Conservation (phyloP, 30 jellyfish, hydroid and myxozoan genomes). For the Mastigias papua region DNA sequence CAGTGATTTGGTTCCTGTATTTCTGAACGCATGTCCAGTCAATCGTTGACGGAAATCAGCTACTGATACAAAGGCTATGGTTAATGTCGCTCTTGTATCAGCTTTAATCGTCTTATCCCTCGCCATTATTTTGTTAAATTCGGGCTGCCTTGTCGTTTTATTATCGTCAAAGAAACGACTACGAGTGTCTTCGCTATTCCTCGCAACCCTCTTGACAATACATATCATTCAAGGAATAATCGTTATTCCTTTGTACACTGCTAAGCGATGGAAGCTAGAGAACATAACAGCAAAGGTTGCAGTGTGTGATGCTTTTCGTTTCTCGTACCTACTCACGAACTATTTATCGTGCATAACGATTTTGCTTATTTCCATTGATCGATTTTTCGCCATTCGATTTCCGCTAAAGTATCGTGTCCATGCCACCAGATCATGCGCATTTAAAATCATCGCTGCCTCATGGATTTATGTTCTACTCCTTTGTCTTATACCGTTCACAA, state of each 20-base stretch:
- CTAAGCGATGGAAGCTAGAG: conserved; percentile 54
- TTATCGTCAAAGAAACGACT: neutral
- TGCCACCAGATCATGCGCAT: conserved; percentile 57
- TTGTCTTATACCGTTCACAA: conserved; percentile 81
- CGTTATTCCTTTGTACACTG: conserved; percentile 89
- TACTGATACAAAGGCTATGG: neutral
- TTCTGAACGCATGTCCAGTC: neutral
- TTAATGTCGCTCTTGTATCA: conserved; percentile 34
- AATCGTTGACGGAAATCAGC: neutral
- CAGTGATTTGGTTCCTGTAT: neutral
- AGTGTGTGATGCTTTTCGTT: conserved; percentile 78
- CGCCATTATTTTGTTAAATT: conserved; percentile 34
- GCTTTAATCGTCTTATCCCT: conserved; percentile 33
- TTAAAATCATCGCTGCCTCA: conserved; percentile 26
- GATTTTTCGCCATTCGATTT: conserved; percentile 80
- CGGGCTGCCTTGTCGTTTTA: conserved; percentile 48
- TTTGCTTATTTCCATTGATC: conserved; percentile 73
- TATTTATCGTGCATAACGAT: conserved; percentile 83
- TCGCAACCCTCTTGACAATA: conserved; percentile 71
- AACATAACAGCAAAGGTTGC: neutral
- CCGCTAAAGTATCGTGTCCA: conserved; percentile 66
- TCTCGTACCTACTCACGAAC: conserved; percentile 86
- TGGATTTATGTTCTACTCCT: conserved; percentile 80
- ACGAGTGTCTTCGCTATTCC: conserved; percentile 64
- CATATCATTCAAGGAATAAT: conserved; percentile 91